These are phyloP conservation scores for Drosophila nigricruria DNA, from an alignment of 2,888 invertebrate species.

Conservation along the genomic window DNA sequence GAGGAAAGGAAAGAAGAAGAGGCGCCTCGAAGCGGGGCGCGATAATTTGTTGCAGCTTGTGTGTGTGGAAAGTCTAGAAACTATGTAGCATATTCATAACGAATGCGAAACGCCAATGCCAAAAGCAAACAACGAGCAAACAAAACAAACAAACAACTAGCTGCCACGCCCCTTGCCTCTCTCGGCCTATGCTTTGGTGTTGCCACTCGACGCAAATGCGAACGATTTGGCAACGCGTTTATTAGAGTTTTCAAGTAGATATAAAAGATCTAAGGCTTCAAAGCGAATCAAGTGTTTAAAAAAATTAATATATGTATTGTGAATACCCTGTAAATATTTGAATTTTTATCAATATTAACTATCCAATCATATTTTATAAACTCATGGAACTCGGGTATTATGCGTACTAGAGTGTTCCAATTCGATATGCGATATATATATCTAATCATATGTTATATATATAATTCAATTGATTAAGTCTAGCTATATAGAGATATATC, in stretches of 20 bases:
- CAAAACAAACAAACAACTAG: constrained; percentile 5
- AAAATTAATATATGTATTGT: background rate
- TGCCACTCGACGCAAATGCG: constrained; percentile 29
- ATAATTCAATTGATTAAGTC: background rate
- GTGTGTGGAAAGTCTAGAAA: constrained; percentile 10
- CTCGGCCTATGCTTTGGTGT: background rate
- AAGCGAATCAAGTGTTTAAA: background rate
- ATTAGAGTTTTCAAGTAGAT: constrained; percentile 1
- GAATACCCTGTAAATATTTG: constrained; percentile 17
- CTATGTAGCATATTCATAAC: constrained; percentile 16
- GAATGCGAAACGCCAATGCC: constrained; percentile 25
- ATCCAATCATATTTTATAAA: background rate
- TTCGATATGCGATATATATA: background rate
- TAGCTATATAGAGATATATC: background rate
- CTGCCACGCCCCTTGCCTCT: background rate
- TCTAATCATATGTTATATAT: background rate
- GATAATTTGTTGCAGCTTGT: constrained; percentile 14
- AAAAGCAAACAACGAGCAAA: constrained; percentile 1
- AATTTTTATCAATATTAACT: too few species aligned
- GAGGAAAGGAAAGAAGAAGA: background rate
- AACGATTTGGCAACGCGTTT: constrained; percentile 32
- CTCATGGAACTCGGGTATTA: background rate
- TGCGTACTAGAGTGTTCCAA: background rate
- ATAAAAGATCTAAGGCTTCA: background rate
- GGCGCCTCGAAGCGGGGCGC: background rate